These are phyloP conservation scores for Stegodyphus mimosarum DNA, from an alignment of 1,140 invertebrate genomes.

Conservation along the genomic window DNA sequence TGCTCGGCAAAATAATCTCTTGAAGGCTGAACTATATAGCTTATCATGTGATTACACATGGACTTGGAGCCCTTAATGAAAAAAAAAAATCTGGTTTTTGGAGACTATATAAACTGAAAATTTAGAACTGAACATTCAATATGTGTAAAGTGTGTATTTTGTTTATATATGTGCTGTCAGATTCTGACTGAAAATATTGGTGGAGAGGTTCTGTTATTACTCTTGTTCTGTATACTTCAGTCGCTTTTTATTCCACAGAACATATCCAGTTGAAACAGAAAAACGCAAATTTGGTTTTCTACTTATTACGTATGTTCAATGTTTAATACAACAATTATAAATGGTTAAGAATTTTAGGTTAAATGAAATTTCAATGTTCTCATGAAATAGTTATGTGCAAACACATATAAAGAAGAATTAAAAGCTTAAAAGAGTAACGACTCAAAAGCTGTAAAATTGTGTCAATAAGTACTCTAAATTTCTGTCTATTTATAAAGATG, in stretches of 20 bases:
- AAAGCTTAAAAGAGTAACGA: no score
- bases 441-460: no score
- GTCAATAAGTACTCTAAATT: no score
- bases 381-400: no score
- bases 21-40: slow-evolving; percentile 11
- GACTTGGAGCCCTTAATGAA: background rate
- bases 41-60: background rate
- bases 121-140: background rate
- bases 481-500: no score
- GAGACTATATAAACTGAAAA: slow-evolving; percentile 3
- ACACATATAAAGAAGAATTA: no score
- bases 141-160: slow-evolving; percentile 38
- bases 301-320: no score
- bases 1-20: slow-evolving; percentile 6
- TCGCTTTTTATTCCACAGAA: background rate
- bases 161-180: slow-evolving; percentile 39
- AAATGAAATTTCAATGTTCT: no score
- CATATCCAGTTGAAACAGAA: no score
- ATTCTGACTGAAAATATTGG: slow-evolving; percentile 46
- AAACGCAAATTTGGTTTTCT: no score
- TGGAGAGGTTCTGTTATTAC: slow-evolving; percentile 36
- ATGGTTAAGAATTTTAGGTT: no score
- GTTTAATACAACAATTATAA: no score
- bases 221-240: background rate
- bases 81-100: background rate